A percentile compares a stretch with the other conserved stretches of the same genome.
These are phyloP conservation scores for Cyrtonyx montezumae DNA, from an alignment of 2,113 vertebrate genomes.

Conservation along the genomic window DNA sequence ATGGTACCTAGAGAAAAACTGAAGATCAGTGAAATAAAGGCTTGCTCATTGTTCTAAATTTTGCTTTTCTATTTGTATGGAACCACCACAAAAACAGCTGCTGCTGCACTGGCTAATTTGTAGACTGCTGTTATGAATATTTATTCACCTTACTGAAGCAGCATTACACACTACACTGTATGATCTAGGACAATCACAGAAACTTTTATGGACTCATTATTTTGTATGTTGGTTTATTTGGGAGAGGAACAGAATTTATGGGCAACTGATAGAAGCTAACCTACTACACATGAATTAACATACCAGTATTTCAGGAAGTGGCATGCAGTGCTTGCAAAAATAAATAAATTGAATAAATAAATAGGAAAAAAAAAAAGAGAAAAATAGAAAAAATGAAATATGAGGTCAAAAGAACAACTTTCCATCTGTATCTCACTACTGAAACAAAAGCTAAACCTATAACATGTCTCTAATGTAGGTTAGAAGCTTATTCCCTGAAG, in stretches of 20 bases:
- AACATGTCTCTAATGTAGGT: background rate
- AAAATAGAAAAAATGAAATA: background rate
- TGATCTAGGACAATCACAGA: background rate
- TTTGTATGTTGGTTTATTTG: background rate
- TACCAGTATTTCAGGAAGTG: background rate
- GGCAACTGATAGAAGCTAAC: background rate
- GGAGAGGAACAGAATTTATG: background rate
- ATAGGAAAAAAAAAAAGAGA: too few species aligned
- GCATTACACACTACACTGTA: background rate
- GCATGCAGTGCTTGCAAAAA: background rate
- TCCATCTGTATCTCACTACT: fast-evolving
- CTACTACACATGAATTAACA: background rate
- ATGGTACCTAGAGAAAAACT: background rate
- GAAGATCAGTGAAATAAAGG: background rate
- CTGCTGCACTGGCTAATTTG: background rate
- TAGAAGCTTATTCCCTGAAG: background rate
- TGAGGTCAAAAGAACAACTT: background rate
- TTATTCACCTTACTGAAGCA: background rate
- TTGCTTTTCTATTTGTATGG: background rate
- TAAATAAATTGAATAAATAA: too few species aligned
- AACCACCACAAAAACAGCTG: background rate
- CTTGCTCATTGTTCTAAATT: background rate
- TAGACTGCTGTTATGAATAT: fast-evolving
- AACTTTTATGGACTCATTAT: fast-evolving
- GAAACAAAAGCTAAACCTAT: background rate